Evolutionary conservation across 2,888 invertebrate genomes (phyloP).

Genomic region (Ernsta delagoae): DNA sequence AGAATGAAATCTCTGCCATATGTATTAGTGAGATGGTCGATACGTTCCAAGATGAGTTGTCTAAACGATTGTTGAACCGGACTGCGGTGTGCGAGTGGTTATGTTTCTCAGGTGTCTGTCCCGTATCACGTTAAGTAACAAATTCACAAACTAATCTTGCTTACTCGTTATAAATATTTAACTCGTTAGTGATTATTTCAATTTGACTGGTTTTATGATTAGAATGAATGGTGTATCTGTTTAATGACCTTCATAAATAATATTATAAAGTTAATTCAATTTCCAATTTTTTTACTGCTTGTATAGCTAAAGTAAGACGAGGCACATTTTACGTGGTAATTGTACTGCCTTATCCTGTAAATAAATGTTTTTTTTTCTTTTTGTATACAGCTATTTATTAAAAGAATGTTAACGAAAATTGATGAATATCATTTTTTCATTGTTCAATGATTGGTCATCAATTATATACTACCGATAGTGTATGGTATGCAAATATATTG

Average conservation of each 20-base stretch:
- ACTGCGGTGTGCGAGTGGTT: constrained; percentile 32
- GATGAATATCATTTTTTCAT: constrained; percentile 81
- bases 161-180: constrained; percentile 77
- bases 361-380: constrained; percentile 79
- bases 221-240: constrained; percentile 56
- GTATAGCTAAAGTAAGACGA: constrained; percentile 81
- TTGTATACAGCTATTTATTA: constrained; percentile 86
- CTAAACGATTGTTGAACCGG: constrained; percentile 12
- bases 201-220: constrained; percentile 76
- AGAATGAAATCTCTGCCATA: constrained; percentile 75
- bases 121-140: constrained; percentile 67
- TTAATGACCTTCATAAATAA: constrained; percentile 60
- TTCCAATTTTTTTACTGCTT: constrained; percentile 80
- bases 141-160: constrained; percentile 84
- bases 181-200: constrained; percentile 78
- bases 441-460: constrained; percentile 84
- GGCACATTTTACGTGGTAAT: constrained; percentile 82
- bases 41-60: constrained; percentile 61
- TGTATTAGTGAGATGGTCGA: constrained; percentile 79
- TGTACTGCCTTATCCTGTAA: constrained; percentile 84
- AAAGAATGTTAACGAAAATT: constrained; percentile 81
- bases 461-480: constrained; percentile 83
- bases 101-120: constrained; percentile 35
- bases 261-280: constrained; percentile 65
- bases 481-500: constrained; percentile 84